Evolutionary conservation across 2,888 invertebrate species (phyloP).

Genomic region (Acholoe squamosa): DNA sequence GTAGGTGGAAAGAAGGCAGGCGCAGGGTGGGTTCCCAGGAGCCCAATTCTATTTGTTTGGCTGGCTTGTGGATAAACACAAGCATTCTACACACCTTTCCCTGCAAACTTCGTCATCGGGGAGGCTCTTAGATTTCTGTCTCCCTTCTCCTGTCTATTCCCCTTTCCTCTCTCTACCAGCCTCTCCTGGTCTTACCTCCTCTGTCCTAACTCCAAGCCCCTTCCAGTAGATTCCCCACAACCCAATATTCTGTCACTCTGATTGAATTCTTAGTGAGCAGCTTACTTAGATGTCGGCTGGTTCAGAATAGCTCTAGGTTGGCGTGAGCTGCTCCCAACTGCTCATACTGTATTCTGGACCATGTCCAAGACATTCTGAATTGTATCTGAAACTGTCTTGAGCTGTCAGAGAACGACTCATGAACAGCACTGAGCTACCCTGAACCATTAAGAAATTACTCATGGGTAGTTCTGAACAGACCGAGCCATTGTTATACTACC

Average conservation of each 20-base stretch:
- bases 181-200: too few species aligned
- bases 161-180: too few species aligned
- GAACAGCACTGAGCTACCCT: too few species aligned
- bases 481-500: too few species aligned
- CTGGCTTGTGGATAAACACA: background rate
- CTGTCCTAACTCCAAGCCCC: background rate
- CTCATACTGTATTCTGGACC: background rate
- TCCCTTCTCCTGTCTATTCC: too few species aligned
- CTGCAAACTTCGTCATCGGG: background rate
- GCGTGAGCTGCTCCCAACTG: background rate
- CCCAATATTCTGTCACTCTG: background rate
- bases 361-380: background rate
- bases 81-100: background rate
- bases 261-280: background rate
- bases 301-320: background rate
- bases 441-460: too few species aligned
- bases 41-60: constrained; percentile 12
- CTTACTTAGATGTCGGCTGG: background rate
- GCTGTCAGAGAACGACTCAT: background rate
- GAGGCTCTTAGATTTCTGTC: background rate
- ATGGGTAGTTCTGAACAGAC: too few species aligned
- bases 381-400: background rate
- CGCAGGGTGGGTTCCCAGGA: background rate
- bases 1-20: background rate
- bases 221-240: background rate